Base-by-base conservation (phyloP, 2,888 invertebrate species). In the Tuta absoluta region DNA sequence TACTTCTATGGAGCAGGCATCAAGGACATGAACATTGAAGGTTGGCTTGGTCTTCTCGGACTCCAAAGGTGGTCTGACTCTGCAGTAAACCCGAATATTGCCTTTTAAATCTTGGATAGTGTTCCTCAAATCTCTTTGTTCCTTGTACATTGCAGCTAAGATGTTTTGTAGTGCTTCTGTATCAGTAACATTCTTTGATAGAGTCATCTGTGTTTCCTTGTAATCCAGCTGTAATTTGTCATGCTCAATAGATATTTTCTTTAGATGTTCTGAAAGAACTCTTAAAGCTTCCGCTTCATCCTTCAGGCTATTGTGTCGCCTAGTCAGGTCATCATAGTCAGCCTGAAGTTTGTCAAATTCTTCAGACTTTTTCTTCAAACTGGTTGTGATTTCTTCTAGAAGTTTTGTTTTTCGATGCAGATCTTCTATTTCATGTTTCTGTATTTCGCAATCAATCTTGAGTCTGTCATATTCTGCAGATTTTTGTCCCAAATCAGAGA, bases 71-170 rank as follows among this genome's bases (percentile, higher is more conserved):
- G 96, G 96, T 33, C 96, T 91, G 10, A 96, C 93, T 68, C 96
- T 91, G 76, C 96, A 96, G 74, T 96, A 96, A 0, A 96, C 96
- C 63, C 96, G 84, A 63, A 96, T 96, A 74, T 95, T 96, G 0
- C 96, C 96, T 78, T 91, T 95, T 49, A 96, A 84, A 80, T 96
- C 96, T 89, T 96, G 95, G 38, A 96, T 93, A 0, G 92, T 92
- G 75, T 96, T 96, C 72, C 96, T 94, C 53, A 96, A 80, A 57
- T 91, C 88, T 72, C 95, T 92, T 62, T 95, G 93, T 68, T 94
- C 94, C 78, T 88, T 92, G 63, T 93, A 89, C 84, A 93, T 87
- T 17, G 79, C 74, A 65, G 91, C 88, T 59, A 93, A 80, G 67
- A 90, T 92, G 68, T 89, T 89, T 67, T 90, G 90, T 53, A 91